A percentile compares a stretch with the other conserved stretches of the same genome.
Conservation (phyloP, 2,797 vertebrate genomes). For the Cyprinodon diabolis region DNA sequence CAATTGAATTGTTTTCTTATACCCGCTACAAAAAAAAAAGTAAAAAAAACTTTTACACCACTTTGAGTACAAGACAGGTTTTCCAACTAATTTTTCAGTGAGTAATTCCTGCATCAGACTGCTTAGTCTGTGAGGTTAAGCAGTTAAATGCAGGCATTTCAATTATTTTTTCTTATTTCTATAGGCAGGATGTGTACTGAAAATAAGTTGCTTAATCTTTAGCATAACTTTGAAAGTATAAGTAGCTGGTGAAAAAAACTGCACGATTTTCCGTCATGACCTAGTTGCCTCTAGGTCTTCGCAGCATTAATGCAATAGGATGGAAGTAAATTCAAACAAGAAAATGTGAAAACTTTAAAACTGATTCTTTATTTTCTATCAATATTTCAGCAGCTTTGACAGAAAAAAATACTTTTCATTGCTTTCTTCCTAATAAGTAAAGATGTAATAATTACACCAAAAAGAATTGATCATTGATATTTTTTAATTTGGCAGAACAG, state of each 20-base stretch:
- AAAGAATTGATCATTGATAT: background rate
- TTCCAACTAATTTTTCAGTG: background rate
- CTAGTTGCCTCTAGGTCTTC: too few relatives aligned
- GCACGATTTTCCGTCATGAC: too few relatives aligned
- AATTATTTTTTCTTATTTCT: too few relatives aligned
- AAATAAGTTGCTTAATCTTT: background rate
- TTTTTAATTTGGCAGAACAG: background rate
- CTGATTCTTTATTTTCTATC: slow-evolving; percentile 65
- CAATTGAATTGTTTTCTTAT: background rate
- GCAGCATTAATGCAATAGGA: background rate
- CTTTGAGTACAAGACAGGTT: background rate
- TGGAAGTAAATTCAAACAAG: slow-evolving; percentile 11
- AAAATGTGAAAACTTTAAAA: slow-evolving; percentile 30
- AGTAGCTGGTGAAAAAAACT: background rate
- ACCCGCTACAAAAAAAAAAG: too few relatives aligned
- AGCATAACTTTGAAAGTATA: too few relatives aligned
- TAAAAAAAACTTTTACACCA: background rate
- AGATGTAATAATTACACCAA: background rate
- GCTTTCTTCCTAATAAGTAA: slow-evolving; percentile 19
- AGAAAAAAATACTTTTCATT: slow-evolving; percentile 63
- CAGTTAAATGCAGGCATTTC: too few relatives aligned
- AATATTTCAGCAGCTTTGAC: slow-evolving; percentile 79
- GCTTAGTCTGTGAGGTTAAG: too few relatives aligned
- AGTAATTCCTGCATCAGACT: slow-evolving; percentile 3
- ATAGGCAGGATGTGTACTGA: background rate